These are phyloP conservation scores for Trichogramma pretiosum DNA, from an alignment of 1,140 invertebrate genomes.

Conservation along the genomic window DNA sequence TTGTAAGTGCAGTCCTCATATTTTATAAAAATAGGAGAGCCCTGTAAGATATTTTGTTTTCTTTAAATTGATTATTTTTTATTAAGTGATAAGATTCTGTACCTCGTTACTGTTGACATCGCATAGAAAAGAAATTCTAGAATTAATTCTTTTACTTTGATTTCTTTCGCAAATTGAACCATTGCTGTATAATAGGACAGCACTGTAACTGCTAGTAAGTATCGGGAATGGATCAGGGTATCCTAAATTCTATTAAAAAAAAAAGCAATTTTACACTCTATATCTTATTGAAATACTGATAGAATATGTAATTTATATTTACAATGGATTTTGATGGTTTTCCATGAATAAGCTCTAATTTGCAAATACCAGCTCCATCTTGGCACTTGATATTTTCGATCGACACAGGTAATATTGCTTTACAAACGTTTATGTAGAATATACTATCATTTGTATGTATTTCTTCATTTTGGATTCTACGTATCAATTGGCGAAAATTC, in stretches of 20 bases:
- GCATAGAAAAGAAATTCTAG: constrained; percentile 42
- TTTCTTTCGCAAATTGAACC: constrained; percentile 42
- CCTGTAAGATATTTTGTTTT: constrained; percentile 26
- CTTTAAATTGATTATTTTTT: not conserved
- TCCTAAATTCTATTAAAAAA: constrained; percentile 41
- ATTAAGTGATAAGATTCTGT: constrained; percentile 22
- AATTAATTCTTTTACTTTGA: constrained; percentile 31
- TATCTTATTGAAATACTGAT: not conserved
- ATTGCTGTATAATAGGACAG: constrained; percentile 36
- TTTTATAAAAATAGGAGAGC: constrained; percentile 36
- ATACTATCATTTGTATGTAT: constrained; percentile 33
- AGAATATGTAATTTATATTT: constrained; percentile 26
- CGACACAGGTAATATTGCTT: constrained; percentile 42
- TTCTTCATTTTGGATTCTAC: constrained; percentile 40
- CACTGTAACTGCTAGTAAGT: constrained; percentile 27
- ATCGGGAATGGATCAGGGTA: constrained; percentile 33
- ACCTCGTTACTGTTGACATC: constrained; percentile 36
- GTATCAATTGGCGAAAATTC: constrained; percentile 42
- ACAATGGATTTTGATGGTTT: constrained; percentile 40
- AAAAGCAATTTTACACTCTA: constrained; percentile 8
- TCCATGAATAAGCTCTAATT: constrained; percentile 29
- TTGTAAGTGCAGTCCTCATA: constrained; percentile 40
- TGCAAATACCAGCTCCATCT: constrained; percentile 44
- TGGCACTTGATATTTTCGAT: constrained; percentile 41
- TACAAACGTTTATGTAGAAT: constrained; percentile 44